Evolutionary conservation across 2,888 invertebrate genomes (phyloP).

Genomic region (Habroteleia sp.): DNA sequence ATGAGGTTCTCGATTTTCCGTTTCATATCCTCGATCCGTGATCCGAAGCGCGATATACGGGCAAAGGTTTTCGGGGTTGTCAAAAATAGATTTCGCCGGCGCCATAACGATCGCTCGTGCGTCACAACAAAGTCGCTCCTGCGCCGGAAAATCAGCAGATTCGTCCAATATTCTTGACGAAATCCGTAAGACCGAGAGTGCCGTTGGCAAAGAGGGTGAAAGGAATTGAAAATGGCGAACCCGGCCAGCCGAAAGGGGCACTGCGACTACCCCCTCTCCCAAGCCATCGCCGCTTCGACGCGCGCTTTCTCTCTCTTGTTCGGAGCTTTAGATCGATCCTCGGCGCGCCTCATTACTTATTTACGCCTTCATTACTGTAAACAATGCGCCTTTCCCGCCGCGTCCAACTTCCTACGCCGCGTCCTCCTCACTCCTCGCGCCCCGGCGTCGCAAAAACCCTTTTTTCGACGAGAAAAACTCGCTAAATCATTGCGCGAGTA

Average conservation of each 20-base stretch:
- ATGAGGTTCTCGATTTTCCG: no score
- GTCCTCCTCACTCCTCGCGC: constrained; percentile 14
- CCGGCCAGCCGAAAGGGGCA: constrained; percentile 59
- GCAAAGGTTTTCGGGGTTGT: constrained; percentile 40
- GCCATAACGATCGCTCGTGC: constrained; percentile 59
- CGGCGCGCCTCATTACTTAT: constrained; percentile 75
- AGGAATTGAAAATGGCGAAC: constrained; percentile 62
- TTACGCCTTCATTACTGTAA: constrained; percentile 79
- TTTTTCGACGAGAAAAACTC: neutral
- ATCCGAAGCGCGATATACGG: constrained; percentile 7
- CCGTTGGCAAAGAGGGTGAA: constrained; percentile 62
- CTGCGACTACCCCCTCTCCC: constrained; percentile 30
- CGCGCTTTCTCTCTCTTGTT: constrained; percentile 43
- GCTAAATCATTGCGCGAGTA: no score
- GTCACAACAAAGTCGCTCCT: constrained; percentile 49
- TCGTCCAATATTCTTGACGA: constrained; percentile 61
- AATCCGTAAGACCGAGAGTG: constrained; percentile 50
- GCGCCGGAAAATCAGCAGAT: constrained; percentile 53
- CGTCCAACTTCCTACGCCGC: constrained; percentile 54
- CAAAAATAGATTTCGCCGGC: constrained; percentile 55
- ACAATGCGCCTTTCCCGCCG: constrained; percentile 74
- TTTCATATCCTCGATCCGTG: constrained; percentile 9
- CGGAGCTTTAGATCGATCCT: constrained; percentile 69
- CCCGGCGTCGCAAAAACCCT: constrained; percentile 14
- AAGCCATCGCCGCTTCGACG: constrained; percentile 32